Evolutionary conservation across 2,797 vertebrate species (phyloP).

Genomic region (Sebastes trivittatus): DNA sequence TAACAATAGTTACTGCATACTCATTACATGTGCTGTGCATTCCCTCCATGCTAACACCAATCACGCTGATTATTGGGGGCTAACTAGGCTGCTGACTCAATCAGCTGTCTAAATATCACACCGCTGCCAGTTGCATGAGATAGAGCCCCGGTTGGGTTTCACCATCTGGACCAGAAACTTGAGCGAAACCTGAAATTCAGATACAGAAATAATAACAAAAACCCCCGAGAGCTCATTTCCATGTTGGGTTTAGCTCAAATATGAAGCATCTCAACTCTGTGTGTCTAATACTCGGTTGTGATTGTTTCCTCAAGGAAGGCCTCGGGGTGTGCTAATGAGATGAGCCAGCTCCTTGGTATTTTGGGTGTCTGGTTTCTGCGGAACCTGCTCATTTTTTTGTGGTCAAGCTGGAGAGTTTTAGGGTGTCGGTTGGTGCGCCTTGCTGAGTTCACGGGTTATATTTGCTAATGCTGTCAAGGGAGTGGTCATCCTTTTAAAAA

Average conservation of each 20-base stretch:
- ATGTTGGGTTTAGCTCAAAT: slow-evolving; percentile 23
- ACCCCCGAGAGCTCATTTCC: slow-evolving; percentile 48
- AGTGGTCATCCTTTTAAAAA: slow-evolving; percentile 55
- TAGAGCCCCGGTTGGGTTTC: slow-evolving; percentile 62
- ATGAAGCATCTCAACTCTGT: slow-evolving; percentile 40
- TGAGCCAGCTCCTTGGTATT: slow-evolving; percentile 31
- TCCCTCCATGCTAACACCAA: slow-evolving; percentile 60
- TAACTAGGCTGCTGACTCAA: slow-evolving; percentile 62
- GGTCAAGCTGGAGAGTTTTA: slow-evolving; percentile 11
- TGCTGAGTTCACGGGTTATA: slow-evolving; percentile 23
- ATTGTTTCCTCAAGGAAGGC: slow-evolving; percentile 48
- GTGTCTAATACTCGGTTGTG: slow-evolving; percentile 18
- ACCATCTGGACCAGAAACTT: slow-evolving; percentile 71
- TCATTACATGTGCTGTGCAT: slow-evolving; percentile 45
- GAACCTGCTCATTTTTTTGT: slow-evolving; percentile 50
- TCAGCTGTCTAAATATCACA: slow-evolving; percentile 80
- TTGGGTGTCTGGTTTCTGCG: slow-evolving; percentile 55
- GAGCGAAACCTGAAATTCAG: slow-evolving; percentile 55
- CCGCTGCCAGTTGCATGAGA: slow-evolving; percentile 63
- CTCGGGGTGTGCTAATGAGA: slow-evolving; percentile 38
- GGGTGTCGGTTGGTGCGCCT: slow-evolving; percentile 9
- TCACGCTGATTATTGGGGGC: slow-evolving; percentile 67
- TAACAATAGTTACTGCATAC: slow-evolving; percentile 39
- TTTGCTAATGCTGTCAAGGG: slow-evolving; percentile 48
- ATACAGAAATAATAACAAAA: slow-evolving; percentile 67